A percentile compares a stretch with the other conserved stretches of the same genome.
phyloP scores from a whole-genome alignment of 2,888 invertebrate genomes.

The Drosophila limbata region DNA sequence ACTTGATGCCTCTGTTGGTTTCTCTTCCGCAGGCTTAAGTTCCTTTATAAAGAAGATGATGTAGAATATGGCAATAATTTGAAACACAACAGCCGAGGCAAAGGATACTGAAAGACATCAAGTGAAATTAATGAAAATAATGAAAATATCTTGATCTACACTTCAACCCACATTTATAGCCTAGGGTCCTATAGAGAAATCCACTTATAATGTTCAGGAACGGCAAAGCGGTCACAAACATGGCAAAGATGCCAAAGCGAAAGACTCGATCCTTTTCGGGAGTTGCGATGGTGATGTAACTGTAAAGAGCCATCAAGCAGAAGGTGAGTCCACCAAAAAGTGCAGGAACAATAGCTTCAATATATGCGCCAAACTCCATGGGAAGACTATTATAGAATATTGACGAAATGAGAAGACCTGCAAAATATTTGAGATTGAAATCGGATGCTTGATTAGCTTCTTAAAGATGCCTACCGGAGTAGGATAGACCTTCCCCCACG shows the following conservation, averaged over 20 bases:
- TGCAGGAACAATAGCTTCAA: slow-evolving; percentile 84
- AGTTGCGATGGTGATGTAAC: slow-evolving; percentile 84
- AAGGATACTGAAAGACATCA: slow-evolving; percentile 76
- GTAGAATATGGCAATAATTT: slow-evolving; percentile 83
- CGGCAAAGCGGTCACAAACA: slow-evolving; percentile 82
- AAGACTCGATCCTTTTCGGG: slow-evolving; percentile 84
- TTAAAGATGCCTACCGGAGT: slow-evolving; percentile 71
- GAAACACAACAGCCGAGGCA: slow-evolving; percentile 80
- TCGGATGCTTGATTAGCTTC: fast-evolving
- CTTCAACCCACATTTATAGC: slow-evolving; percentile 81
- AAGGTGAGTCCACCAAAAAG: slow-evolving; percentile 84
- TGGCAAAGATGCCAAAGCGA: slow-evolving; percentile 85
- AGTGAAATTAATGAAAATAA: neutral
- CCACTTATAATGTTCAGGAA: slow-evolving; percentile 84
- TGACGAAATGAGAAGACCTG: slow-evolving; percentile 84
- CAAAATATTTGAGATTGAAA: neutral
- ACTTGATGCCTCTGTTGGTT: slow-evolving; percentile 24
- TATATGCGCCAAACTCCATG: slow-evolving; percentile 84
- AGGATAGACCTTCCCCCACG: slow-evolving; percentile 82
- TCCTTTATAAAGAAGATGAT: slow-evolving; percentile 83
- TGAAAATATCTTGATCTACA: neutral
- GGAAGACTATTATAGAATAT: slow-evolving; percentile 84
- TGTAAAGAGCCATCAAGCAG: slow-evolving; percentile 84
- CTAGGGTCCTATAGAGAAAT: slow-evolving; percentile 77
- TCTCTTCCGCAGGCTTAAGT: slow-evolving; percentile 52